Conservation (phyloP, 2,888 invertebrate species). For the Aporophyla lueneburgensis region DNA sequence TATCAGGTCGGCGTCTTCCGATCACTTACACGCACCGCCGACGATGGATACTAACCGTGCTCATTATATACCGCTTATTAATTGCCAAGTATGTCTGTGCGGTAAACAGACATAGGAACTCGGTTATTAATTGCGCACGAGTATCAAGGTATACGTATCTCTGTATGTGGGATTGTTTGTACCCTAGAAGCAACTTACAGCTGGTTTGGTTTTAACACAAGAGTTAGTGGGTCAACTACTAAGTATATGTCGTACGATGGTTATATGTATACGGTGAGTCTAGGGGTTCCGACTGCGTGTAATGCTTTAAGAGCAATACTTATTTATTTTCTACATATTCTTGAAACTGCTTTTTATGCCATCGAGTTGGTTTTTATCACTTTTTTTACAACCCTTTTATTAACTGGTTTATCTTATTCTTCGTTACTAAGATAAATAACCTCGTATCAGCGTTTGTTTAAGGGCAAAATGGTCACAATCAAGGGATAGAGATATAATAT, state of each 20-base stretch:
- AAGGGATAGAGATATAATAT: not conserved
- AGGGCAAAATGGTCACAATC: no score
- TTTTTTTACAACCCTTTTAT: not conserved
- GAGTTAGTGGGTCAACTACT: not conserved
- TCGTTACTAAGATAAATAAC: not conserved
- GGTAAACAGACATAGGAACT: not conserved
- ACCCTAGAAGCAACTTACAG: not conserved
- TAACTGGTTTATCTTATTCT: not conserved
- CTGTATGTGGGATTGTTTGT: not conserved
- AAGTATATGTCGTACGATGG: not conserved
- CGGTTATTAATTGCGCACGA: not conserved
- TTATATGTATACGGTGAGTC: not conserved
- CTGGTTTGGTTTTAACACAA: not conserved
- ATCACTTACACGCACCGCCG: slow-evolving; percentile 36
- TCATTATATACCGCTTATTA: slow-evolving; percentile 18
- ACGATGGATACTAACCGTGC: slow-evolving; percentile 13
- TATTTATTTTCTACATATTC: not conserved
- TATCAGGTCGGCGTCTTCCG: slow-evolving; percentile 21
- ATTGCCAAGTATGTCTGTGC: not conserved
- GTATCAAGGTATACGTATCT: not conserved
- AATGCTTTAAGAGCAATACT: no score
- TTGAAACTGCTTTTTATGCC: not conserved
- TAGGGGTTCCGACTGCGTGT: not conserved
- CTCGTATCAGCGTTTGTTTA: not conserved
- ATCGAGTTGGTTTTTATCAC: not conserved